Conservation (phyloP, 2,888 invertebrate species). For the Phaonia tiefii region DNA sequence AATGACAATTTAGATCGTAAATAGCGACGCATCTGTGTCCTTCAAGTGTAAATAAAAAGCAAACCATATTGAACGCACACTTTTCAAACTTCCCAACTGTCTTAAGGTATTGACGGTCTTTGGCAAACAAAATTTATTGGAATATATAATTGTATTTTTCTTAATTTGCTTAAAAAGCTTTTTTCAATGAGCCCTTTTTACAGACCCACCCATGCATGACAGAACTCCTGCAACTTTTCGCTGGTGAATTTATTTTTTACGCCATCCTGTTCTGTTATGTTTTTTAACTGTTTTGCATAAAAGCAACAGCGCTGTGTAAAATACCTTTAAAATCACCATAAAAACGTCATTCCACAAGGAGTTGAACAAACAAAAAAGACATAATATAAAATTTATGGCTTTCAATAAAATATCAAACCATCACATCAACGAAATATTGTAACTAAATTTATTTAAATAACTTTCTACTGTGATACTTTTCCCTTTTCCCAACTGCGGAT, state of each 20-base stretch:
- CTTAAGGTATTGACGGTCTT: too few species aligned
- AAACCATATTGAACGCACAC: too few species aligned
- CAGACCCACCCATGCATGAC: background rate
- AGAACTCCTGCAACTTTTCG: background rate
- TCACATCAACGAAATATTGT: conserved; percentile 20
- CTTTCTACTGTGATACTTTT: too few species aligned
- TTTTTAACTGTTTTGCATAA: conserved; percentile 23
- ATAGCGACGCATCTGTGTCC: too few species aligned
- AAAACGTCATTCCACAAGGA: conserved; percentile 44
- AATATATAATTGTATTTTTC: background rate
- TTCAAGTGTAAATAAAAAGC: too few species aligned
- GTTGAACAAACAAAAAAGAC: conserved; percentile 20
- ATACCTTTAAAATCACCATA: conserved; percentile 38
- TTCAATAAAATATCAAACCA: conserved; percentile 54
- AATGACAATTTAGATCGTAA: too few species aligned
- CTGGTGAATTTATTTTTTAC: background rate
- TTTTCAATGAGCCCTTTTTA: conserved; percentile 30
- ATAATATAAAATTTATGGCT: conserved; percentile 59
- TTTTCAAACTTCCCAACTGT: too few species aligned
- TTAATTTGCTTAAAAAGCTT: conserved; percentile 22
- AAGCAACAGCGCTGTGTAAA: background rate
- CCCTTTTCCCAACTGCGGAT: background rate
- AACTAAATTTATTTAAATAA: conserved; percentile 34
- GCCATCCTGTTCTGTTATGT: background rate
- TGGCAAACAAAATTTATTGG: too few species aligned